These are phyloP conservation scores for Yoshiicerus persimilis DNA, from an alignment of 1,140 invertebrate species.

Conservation along the genomic window DNA sequence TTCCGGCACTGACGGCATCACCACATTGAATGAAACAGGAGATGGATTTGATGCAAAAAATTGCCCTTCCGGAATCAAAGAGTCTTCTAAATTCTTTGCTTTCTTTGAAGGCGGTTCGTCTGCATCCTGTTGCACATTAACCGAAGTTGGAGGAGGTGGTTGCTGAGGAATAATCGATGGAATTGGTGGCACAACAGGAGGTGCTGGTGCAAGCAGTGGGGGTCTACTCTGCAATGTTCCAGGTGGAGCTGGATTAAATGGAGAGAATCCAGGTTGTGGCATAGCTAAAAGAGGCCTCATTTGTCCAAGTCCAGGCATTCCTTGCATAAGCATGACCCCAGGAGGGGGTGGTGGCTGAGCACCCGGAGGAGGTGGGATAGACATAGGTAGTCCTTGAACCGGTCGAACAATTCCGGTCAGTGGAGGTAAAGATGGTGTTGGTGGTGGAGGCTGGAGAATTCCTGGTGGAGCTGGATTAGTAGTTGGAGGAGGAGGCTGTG, in stretches of 20 bases:
- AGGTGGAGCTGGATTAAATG: constrained; percentile 31
- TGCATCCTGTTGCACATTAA: neutral
- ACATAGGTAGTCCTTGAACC: constrained; percentile 19
- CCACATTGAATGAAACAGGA: constrained; percentile 74
- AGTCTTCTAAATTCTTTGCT: constrained; percentile 81
- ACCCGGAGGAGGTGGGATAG: constrained; percentile 39
- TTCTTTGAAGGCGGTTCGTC: constrained; percentile 89
- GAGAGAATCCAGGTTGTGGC: constrained; percentile 35
- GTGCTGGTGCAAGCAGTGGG: constrained; percentile 32
- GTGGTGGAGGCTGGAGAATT: constrained; percentile 43
- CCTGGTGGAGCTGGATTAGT: constrained; percentile 44
- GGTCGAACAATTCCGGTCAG: constrained; percentile 49
- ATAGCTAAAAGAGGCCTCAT: constrained; percentile 40
- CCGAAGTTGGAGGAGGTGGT: constrained; percentile 38
- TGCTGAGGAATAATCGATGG: constrained; percentile 37
- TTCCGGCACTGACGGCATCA: constrained; percentile 76
- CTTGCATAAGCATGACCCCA: constrained; percentile 35
- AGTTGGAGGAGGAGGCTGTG: constrained; percentile 21
- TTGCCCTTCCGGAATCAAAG: constrained; percentile 81
- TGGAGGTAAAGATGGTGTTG: constrained; percentile 50
- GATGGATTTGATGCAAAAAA: constrained; percentile 72
- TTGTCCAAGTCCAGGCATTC: constrained; percentile 20
- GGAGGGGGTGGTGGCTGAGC: constrained; percentile 44
- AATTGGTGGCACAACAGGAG: constrained; percentile 25
- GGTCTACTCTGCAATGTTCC: constrained; percentile 36